These are phyloP conservation scores for Artemisiospiza belli DNA, from an alignment of 2,113 vertebrate species.

Conservation along the genomic window DNA sequence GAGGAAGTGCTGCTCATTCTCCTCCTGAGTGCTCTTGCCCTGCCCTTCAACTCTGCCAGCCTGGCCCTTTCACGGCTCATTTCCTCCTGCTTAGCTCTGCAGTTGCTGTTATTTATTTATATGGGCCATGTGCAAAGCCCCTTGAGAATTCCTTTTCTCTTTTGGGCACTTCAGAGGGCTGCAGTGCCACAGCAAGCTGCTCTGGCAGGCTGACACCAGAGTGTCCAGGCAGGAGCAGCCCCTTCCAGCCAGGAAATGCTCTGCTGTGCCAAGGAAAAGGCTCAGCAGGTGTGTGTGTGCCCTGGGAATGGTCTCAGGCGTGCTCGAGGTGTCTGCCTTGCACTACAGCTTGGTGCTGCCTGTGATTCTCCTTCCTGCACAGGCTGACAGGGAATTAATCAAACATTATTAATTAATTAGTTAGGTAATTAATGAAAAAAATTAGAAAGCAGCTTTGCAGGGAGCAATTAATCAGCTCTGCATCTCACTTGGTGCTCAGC, in stretches of 20 bases:
- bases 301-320: background rate
- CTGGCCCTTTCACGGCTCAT: constrained; percentile 35
- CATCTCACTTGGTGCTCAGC: background rate
- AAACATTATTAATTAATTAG: too few species aligned
- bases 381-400: background rate
- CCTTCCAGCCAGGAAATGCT: background rate
- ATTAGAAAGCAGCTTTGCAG: background rate
- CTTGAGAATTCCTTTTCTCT: constrained; percentile 34
- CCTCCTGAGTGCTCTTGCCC: constrained; percentile 31
- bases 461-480: background rate
- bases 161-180: constrained; percentile 8
- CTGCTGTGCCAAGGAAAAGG: background rate
- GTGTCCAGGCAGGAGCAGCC: background rate
- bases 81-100: constrained; percentile 49
- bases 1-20: background rate
- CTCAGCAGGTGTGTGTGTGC: background rate
- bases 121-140: background rate
- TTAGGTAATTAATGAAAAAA: too few species aligned
- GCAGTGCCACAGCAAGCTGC: background rate
- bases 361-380: background rate
- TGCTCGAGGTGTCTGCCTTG: background rate
- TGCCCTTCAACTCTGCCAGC: constrained; percentile 61
- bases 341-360: background rate
- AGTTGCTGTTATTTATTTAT: constrained; percentile 58
- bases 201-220: background rate